Conservation (phyloP, 1,140 invertebrate genomes). For the Rhynchophorus ferrugineus region DNA sequence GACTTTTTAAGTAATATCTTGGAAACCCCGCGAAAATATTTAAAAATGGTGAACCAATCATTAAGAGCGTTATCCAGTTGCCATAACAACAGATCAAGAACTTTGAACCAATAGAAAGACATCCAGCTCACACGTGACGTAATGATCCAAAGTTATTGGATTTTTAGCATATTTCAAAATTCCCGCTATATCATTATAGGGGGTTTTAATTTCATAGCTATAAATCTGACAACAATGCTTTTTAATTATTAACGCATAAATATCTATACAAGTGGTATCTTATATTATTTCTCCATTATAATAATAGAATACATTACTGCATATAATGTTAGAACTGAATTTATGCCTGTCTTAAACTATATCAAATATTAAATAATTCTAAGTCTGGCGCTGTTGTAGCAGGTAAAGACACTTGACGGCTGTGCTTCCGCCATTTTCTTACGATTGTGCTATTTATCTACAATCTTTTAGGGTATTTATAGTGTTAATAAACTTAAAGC, state of each 20-base stretch:
- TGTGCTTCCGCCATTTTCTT: not conserved
- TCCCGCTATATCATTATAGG: not conserved
- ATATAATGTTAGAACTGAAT: slow-evolving; percentile 1
- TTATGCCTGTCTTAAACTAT: too few relatives aligned
- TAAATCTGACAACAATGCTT: not conserved
- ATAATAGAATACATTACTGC: slow-evolving; percentile 1
- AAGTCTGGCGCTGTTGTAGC: not conserved
- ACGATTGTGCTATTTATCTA: not conserved
- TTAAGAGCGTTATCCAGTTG: too few relatives aligned
- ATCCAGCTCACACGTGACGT: too few relatives aligned
- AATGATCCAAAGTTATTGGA: too few relatives aligned
- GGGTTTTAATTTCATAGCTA: not conserved
- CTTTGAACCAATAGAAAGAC: not conserved
- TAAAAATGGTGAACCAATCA: not conserved
- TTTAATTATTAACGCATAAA: too few relatives aligned
- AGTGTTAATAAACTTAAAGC: too few relatives aligned
- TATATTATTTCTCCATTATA: slow-evolving; percentile 1
- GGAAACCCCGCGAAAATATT: not conserved
- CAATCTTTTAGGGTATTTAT: too few relatives aligned
- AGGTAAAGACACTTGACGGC: not conserved
- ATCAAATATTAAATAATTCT: too few relatives aligned
- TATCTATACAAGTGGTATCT: too few relatives aligned
- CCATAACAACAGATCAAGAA: not conserved
- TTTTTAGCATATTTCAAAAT: too few relatives aligned
- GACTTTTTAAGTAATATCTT: not conserved